A percentile compares a stretch with the other conserved stretches of the same genome.
Conservation (phyloP, 2,113 vertebrate genomes). For the Galemys pyrenaicus region DNA sequence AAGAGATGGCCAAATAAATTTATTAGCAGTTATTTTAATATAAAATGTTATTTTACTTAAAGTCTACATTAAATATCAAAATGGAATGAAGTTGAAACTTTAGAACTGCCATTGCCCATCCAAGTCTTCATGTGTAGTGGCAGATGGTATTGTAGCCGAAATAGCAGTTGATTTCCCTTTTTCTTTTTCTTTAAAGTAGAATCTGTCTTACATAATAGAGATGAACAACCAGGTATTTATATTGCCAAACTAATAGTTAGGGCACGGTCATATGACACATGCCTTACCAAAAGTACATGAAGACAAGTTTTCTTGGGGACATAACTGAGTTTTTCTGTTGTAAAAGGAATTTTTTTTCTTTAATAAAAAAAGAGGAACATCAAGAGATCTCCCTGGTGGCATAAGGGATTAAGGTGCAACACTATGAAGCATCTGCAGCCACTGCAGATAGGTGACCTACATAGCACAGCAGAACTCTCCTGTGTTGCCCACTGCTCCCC, state of each 20-base stretch:
- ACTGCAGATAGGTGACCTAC: no score
- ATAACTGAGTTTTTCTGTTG: not conserved
- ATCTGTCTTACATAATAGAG: not conserved
- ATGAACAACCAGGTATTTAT: not conserved
- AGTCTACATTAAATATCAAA: not conserved
- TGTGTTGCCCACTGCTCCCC: no score
- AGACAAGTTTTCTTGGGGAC: not conserved
- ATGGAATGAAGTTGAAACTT: not conserved
- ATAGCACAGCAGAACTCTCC: no score
- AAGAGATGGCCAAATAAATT: not conserved
- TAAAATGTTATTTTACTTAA: not conserved
- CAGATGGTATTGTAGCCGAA: no score
- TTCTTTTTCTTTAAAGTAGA: not conserved
- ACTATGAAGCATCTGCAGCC: no score
- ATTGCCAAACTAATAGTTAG: not conserved
- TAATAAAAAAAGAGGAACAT: no score
- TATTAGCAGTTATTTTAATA: not conserved
- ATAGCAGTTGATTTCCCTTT: not conserved
- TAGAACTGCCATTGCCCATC: not conserved
- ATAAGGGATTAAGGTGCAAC: no score
- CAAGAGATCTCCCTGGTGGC: no score
- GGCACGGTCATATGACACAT: not conserved
- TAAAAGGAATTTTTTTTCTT: not conserved
- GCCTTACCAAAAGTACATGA: not conserved
- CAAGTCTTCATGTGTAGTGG: no score